phyloP scores from a whole-genome alignment of 1,140 invertebrate species.

The Hydropsyche tenuis region DNA sequence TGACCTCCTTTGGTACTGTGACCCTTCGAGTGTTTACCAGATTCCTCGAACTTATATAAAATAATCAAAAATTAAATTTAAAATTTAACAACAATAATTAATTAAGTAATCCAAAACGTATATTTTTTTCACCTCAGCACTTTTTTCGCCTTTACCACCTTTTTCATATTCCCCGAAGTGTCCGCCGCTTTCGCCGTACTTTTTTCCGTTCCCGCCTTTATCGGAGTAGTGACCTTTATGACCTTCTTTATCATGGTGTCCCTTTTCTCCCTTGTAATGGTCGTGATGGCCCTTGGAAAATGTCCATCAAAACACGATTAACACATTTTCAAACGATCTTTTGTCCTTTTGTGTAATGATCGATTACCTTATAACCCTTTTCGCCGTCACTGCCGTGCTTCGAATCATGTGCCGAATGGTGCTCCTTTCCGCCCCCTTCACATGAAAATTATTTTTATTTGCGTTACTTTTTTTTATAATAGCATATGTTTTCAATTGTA shows the following conservation, averaged over 20 bases:
- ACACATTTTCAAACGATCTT: neutral
- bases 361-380: constrained; percentile 64
- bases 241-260: constrained; percentile 69
- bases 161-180: constrained; percentile 69
- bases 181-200: constrained; percentile 66
- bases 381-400: constrained; percentile 64
- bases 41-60: constrained; percentile 63
- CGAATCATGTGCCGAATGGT: constrained; percentile 60
- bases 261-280: constrained; percentile 68
- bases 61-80: neutral
- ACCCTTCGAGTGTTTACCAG: constrained; percentile 72
- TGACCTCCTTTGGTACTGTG: constrained; percentile 76
- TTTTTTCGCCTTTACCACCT: constrained; percentile 60
- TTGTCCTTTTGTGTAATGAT: neutral
- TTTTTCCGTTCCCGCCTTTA: constrained; percentile 68
- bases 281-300: constrained; percentile 63
- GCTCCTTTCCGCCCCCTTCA: constrained; percentile 56
- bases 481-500: no score
- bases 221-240: constrained; percentile 67
- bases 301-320: constrained; percentile 52
- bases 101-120: neutral
- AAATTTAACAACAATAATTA: neutral
- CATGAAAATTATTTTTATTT: no score
- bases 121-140: constrained; percentile 55
- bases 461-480: no score